Percentiles rank a stretch among this genome's conserved stretches.
Conservation (phyloP, 2,113 vertebrate genomes). For the Puffinus mauretanicus region DNA sequence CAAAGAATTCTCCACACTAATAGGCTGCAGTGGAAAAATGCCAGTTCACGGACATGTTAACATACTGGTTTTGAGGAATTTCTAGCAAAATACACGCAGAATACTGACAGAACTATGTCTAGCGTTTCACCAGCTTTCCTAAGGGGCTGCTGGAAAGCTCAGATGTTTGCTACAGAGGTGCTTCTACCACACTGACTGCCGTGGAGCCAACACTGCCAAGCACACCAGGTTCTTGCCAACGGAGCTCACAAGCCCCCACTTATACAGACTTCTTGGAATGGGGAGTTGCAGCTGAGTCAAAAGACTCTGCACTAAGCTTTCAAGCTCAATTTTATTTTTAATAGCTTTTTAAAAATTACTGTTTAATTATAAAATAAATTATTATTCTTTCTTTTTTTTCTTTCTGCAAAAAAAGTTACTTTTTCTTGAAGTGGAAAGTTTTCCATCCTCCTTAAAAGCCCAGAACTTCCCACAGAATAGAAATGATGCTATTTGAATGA, state of each 20-base stretch:
- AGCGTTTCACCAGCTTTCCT: neutral
- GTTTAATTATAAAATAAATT: neutral
- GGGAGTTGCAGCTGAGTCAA: neutral
- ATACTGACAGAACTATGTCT: neutral
- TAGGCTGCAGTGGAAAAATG: neutral
- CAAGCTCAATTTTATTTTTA: neutral
- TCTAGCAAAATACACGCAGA: neutral
- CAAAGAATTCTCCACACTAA: neutral
- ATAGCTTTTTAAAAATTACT: neutral
- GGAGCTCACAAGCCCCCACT: neutral
- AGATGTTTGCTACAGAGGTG: neutral
- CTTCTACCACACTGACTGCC: neutral
- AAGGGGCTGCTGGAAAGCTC: neutral
- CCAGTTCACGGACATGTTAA: neutral
- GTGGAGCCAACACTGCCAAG: accelerated
- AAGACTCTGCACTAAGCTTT: neutral
- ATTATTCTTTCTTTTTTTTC: neutral
- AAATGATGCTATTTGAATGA: neutral
- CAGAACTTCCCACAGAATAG: neutral
- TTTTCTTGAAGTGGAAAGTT: neutral
- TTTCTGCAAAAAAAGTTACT: neutral
- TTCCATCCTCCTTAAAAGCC: neutral
- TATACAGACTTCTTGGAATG: neutral
- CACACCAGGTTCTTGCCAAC: neutral
- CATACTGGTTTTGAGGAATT: neutral